phyloP scores from a whole-genome alignment of 2,888 invertebrate genomes.

The Phrixothrix hirtus region DNA sequence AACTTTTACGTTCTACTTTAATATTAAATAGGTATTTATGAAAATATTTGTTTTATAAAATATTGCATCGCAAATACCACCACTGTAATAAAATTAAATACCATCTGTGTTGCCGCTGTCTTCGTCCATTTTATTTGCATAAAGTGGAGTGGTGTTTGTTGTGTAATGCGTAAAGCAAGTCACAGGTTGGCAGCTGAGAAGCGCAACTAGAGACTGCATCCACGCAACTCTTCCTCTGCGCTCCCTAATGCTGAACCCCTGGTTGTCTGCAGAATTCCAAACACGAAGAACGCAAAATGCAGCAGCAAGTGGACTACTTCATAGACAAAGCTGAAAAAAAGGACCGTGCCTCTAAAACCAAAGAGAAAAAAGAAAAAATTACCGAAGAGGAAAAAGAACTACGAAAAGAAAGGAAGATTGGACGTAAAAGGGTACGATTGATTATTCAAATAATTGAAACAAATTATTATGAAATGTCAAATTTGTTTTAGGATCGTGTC shows the following conservation, averaged over 20 bases:
- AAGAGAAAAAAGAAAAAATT: conserved; percentile 66
- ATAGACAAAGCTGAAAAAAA: conserved; percentile 58
- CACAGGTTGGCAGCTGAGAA: conserved; percentile 39
- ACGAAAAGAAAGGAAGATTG: conserved; percentile 79
- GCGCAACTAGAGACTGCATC: conserved; percentile 41
- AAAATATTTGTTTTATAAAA: too few relatives aligned
- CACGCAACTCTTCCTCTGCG: conserved; percentile 37
- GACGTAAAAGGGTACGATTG: conserved; percentile 77
- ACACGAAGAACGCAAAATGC: conserved; percentile 55
- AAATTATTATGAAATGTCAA: too few relatives aligned
- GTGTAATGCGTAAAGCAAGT: conserved; percentile 33
- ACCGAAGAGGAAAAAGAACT: conserved; percentile 80
- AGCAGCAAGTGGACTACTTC: conserved; percentile 47
- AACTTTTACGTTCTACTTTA: too few relatives aligned
- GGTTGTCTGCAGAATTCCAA: conserved; percentile 57
- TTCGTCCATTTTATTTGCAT: neutral
- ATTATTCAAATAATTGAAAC: too few relatives aligned
- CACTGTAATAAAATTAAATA: too few relatives aligned
- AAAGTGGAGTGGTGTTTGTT: conserved; percentile 20
- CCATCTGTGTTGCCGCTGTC: too few relatives aligned
- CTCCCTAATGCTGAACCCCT: conserved; percentile 46
- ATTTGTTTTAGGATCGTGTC: conserved; percentile 66
- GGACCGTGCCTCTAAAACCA: conserved; percentile 58
- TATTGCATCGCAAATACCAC: too few relatives aligned
- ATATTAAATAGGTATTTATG: too few relatives aligned